These are phyloP conservation scores for Heliornis fulica DNA, from an alignment of 2,113 vertebrate genomes.

Conservation along the genomic window DNA sequence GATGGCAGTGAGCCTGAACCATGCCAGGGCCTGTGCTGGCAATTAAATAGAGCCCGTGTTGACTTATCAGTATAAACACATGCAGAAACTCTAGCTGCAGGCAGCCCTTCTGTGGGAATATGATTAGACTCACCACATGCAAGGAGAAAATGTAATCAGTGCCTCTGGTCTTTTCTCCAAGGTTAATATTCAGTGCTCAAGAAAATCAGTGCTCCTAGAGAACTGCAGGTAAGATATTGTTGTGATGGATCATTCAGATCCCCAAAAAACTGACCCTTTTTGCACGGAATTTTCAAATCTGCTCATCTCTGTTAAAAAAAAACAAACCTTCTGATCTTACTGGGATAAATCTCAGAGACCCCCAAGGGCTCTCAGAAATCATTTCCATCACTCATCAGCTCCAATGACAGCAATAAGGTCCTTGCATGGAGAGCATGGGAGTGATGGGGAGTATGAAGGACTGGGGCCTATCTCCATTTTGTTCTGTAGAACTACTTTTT, in stretches of 20 bases:
- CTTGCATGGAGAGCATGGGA: fast-evolving
- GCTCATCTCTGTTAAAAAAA: not conserved
- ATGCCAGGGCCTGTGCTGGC: not conserved
- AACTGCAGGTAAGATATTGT: not conserved
- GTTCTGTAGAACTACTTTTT: not conserved
- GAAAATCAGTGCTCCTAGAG: not conserved
- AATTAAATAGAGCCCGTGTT: not conserved
- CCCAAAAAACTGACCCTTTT: not conserved
- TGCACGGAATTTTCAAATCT: conserved; percentile 7
- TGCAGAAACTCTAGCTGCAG: not conserved
- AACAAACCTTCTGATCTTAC: not conserved
- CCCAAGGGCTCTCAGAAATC: not conserved
- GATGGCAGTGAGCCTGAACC: fast-evolving
- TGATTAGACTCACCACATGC: not conserved
- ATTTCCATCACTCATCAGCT: not conserved
- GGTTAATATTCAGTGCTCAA: not conserved
- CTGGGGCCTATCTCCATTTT: not conserved
- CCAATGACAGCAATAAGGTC: not conserved
- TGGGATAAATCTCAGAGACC: not conserved
- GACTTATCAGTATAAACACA: not conserved
- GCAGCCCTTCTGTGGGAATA: conserved; percentile 2
- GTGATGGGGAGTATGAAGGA: not conserved
- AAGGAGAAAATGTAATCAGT: not conserved
- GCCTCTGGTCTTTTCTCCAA: not conserved
- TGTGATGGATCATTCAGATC: not conserved